These are phyloP conservation scores for Macrocentrus cingulum DNA, from an alignment of 1,140 invertebrate species.

Conservation along the genomic window DNA sequence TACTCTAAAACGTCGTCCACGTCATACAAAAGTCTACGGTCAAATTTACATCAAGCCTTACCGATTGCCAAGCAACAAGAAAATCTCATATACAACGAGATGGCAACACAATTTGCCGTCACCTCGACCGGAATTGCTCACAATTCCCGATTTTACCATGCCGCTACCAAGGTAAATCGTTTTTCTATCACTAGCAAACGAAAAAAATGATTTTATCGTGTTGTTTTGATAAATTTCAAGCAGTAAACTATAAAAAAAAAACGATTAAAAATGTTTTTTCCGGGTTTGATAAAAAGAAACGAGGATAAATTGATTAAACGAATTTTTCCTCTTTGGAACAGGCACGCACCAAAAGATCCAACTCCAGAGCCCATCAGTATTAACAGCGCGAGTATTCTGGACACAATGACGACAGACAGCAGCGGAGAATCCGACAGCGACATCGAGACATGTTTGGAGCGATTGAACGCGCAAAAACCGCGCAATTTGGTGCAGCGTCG, in stretches of 20 bases:
- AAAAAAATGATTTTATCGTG: too few species aligned
- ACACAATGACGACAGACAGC: conserved; percentile 50
- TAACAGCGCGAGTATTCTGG: conserved; percentile 46
- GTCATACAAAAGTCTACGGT: conserved; percentile 80
- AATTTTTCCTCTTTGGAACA: conserved; percentile 32
- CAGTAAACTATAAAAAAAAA: too few species aligned
- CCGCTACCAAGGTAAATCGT: conserved; percentile 64
- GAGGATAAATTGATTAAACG: too few species aligned
- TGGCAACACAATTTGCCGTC: conserved; percentile 71
- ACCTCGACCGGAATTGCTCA: conserved; percentile 66
- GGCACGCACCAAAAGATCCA: conserved; percentile 45
- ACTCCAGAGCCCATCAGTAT: conserved; percentile 49
- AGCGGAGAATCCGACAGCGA: conserved; percentile 50
- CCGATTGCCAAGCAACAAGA: conserved; percentile 74
- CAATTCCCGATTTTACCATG: conserved; percentile 67
- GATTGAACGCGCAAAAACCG: conserved; percentile 75
- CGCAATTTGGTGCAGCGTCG: conserved; percentile 74
- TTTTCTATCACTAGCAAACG: too few species aligned
- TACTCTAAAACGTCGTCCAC: conserved; percentile 81
- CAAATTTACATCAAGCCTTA: conserved; percentile 82
- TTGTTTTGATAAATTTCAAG: too few species aligned
- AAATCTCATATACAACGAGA: conserved; percentile 64
- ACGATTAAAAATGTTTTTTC: too few species aligned
- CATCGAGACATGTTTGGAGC: conserved; percentile 48
- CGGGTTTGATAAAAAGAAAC: too few species aligned